Base-by-base conservation (phyloP, 2,888 invertebrate species). In the Tipula lateralis region DNA sequence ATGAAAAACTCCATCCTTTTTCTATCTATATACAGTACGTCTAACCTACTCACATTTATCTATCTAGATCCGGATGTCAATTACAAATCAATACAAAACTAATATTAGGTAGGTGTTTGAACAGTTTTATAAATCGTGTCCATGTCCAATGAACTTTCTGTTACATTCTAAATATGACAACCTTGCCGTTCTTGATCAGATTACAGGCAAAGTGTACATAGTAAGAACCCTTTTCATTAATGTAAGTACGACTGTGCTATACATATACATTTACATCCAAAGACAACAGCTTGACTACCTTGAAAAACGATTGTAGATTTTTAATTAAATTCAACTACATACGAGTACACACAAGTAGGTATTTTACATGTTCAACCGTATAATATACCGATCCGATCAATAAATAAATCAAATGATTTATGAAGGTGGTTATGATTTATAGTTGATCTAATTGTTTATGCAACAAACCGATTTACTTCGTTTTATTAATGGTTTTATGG, bases 21-120 rank as follows among this genome's bases (percentile, higher is more conserved):
- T 19, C 24, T 66, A 7, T 24, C 5, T 66, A 24, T 2, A 66
- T 66, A 19, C 7, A 3, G 16, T 16, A 50, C 16, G 9, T 39
- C 4, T 39, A 24, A 24, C 9, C 9, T 24, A 24, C 66, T 12
- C 66, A 66, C 24, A 12, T 66, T 24, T 66, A 66, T 66, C 24
- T 66, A 24, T 66, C 66, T 66, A 66, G 66, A 66, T 66, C 66
- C 66, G 66, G 66, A 66, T 66, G 66, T 66, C 66, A 66, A 66
- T 66, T 66, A 66, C 3, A 66, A 66, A 66, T 66, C 66, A 66
- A 24, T 66, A 44, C 44, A 44, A 2, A 39, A 39, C 0, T 2
- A 6, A 39, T 12, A n/a, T n/a, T 44, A 66, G 24, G 66, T 66
- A 66, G 66, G 66, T 66, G 66, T 66, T 66, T 66, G 24, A 24